phyloP scores from a whole-genome alignment of 2,888 invertebrate genomes.

The Drosophila lacicola region DNA sequence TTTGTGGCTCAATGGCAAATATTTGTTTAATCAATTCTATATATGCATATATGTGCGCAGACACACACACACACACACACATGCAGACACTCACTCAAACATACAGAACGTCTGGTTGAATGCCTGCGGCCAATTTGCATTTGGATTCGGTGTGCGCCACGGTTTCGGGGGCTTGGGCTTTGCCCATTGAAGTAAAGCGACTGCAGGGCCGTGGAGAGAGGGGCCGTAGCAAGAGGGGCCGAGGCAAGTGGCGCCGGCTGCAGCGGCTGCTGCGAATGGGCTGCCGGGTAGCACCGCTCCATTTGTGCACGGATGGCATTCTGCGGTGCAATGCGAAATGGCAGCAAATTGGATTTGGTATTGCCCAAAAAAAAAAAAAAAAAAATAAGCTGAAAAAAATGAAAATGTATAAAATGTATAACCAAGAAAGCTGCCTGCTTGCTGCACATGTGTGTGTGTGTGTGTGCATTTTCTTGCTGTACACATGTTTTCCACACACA shows the following conservation, averaged over 20 bases:
- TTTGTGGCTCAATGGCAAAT: conserved; percentile 64
- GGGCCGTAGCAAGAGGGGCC: too few species aligned
- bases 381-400: not conserved
- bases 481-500: conserved; percentile 6
- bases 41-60: conserved; percentile 25
- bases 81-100: conserved; percentile 7
- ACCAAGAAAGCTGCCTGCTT: conserved; percentile 9
- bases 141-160: conserved; percentile 58
- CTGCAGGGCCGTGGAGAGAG: conserved; percentile 9
- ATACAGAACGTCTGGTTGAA: conserved; percentile 43
- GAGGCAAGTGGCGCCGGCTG: not conserved
- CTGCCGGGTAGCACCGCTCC: conserved; percentile 21
- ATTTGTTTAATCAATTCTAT: conserved; percentile 75
- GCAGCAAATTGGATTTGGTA: conserved; percentile 65
- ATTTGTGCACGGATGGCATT: conserved; percentile 36
- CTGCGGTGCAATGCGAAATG: conserved; percentile 64
- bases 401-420: conserved; percentile 23
- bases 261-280: not conserved
- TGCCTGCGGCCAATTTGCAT: conserved; percentile 75
- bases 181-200: conserved; percentile 15
- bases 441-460: conserved; percentile 2
- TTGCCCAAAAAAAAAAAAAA: conserved; percentile 26
- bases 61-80: conserved; percentile 11
- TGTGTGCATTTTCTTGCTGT: not conserved
- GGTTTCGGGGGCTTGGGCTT: conserved; percentile 27